These are phyloP conservation scores for Caenorhabditis becei DNA, from an alignment of 2,888 invertebrate genomes.

Conservation along the genomic window DNA sequence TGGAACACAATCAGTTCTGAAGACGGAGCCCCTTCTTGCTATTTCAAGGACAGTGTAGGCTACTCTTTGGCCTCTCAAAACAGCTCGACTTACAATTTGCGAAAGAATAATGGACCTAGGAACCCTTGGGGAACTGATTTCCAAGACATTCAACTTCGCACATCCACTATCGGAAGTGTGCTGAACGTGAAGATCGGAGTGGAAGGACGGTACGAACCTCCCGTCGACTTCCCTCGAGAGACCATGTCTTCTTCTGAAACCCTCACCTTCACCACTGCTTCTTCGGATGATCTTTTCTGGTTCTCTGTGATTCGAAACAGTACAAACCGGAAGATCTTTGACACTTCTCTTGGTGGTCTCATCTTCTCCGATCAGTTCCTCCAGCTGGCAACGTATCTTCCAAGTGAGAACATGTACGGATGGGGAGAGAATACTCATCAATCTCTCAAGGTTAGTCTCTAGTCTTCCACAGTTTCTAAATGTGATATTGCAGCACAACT, in stretches of 20 bases:
- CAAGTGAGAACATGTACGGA: conserved; percentile 78
- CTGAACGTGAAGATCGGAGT: conserved; percentile 70
- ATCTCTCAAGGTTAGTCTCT: conserved; percentile 68
- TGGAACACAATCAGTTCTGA: conserved; percentile 56
- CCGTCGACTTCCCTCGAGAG: conserved; percentile 66
- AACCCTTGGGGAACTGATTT: conserved; percentile 75
- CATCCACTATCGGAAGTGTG: conserved; percentile 62
- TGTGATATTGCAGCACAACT: conserved; percentile 73
- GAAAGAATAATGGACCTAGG: conserved; percentile 62
- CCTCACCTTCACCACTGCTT: conserved; percentile 53
- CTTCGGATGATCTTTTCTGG: conserved; percentile 67
- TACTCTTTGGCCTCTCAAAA: conserved; percentile 60
- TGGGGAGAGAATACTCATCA: conserved; percentile 80
- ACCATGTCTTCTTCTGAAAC: conserved; percentile 54
- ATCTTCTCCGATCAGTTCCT: conserved; percentile 78
- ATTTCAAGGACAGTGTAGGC: conserved; percentile 69
- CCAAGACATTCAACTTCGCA: conserved; percentile 55
- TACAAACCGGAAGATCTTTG: conserved; percentile 70
- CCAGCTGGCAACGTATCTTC: conserved; percentile 77
- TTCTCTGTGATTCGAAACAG: conserved; percentile 69
- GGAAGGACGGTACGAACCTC: conserved; percentile 68
- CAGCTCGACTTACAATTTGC: conserved; percentile 43
- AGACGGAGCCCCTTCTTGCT: conserved; percentile 68
- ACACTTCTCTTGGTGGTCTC: conserved; percentile 74
- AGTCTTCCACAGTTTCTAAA: neutral